Conservation (phyloP, 2,888 invertebrate genomes). For the Epinotia nisella region DNA sequence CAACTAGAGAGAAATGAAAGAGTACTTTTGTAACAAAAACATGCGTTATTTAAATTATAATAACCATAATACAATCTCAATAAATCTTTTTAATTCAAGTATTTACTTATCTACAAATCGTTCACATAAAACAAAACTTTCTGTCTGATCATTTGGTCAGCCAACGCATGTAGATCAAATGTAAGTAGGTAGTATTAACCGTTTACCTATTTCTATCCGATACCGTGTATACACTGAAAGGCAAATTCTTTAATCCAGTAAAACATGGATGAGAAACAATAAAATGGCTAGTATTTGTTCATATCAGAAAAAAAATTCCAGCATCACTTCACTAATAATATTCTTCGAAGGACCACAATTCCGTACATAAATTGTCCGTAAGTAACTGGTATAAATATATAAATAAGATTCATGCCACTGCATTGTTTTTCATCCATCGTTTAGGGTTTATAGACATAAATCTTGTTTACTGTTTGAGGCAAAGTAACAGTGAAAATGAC, state of each 20-base stretch:
- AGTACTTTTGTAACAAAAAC: background rate
- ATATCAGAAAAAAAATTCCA: background rate
- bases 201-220: too few relatives aligned
- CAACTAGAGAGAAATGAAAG: conserved; percentile 1
- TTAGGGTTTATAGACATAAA: too few relatives aligned
- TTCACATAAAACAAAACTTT: background rate
- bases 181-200: too few relatives aligned
- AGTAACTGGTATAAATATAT: too few relatives aligned
- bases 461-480: too few relatives aligned
- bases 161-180: background rate
- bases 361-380: background rate
- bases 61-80: background rate
- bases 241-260: background rate
- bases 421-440: too few relatives aligned
- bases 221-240: background rate
- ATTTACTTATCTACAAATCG: too few relatives aligned
- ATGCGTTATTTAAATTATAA: background rate
- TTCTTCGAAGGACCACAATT: background rate
- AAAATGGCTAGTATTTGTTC: background rate
- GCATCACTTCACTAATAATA: background rate
- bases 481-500: too few relatives aligned
- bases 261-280: background rate
- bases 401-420: too few relatives aligned
- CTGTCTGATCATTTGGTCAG: background rate
- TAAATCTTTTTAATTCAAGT: background rate